Base-by-base conservation (phyloP, 2,113 vertebrate genomes). In the Rhombomys opimus region DNA sequence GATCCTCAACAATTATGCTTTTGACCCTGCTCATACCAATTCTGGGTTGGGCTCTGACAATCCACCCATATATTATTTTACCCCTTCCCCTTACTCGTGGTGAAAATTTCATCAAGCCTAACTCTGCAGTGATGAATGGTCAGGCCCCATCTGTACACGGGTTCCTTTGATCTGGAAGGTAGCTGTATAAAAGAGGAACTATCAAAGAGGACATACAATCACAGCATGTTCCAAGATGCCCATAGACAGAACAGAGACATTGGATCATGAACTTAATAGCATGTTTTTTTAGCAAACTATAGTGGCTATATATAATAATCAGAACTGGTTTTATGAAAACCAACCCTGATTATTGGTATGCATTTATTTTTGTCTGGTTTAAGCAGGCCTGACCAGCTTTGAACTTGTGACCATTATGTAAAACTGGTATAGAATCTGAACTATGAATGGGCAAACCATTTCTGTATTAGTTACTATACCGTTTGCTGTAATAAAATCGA, bases 221-320 rank as follows among this genome's bases (percentile, higher is more conserved):
- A 72, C 5, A 80, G 6, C 23, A 76, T 54, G 5, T 68, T 72
- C 35, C 20, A 76, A 30, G 13, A 90, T 72, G 13, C 8, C 38
- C 52, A 80, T 75, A 23, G 7, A 81, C 15, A 27, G 1, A 80
- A 1, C 20, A 87, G 91, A 93, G 20, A 78, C 0, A 73, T 25
- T 63, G 61, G 52, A 14, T 10, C 61, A 27, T 87, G 81, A 12
- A 41, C 75, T 76, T n/a, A 73, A 72, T 18, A 65, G 70, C 41
- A 90, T n/a, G 65, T 12, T 87, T 12, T 87, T 95, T 90, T 12
- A 70, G 46, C 14, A 85, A 90, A 94, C 85, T 65, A 94, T 65
- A 85, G 7, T 65, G 38, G 59, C 11, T 18, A 77, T 76, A 1
- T 85, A 9, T 22, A 73, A 85, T 76, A 15, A 82, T 59, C 25